Evolutionary conservation across 1,140 invertebrate species (phyloP).

Genomic region (Grapholita molesta): DNA sequence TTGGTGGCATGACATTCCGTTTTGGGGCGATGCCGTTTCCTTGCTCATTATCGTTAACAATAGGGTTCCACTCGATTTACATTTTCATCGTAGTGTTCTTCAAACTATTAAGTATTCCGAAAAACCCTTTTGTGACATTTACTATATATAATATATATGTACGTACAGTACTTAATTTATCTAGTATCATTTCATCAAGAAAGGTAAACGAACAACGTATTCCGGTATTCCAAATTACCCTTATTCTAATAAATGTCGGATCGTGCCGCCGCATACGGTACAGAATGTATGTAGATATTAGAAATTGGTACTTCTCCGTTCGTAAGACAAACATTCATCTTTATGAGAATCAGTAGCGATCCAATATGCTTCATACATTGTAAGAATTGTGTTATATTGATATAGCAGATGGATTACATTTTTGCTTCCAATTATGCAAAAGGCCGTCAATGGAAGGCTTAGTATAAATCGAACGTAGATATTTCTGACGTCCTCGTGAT

Average conservation of each 20-base stretch:
- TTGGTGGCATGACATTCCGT: conserved; percentile 36
- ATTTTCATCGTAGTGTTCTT: conserved; percentile 36
- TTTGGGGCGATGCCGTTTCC: conserved; percentile 37
- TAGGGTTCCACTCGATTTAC: conserved; percentile 46
- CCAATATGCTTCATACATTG: conserved; percentile 22
- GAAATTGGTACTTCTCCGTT: conserved; percentile 12
- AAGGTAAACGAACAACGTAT: conserved; percentile 17
- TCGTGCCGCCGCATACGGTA: conserved; percentile 21
- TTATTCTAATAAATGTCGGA: conserved; percentile 12
- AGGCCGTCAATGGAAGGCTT: conserved; percentile 11
- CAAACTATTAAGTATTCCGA: conserved; percentile 22
- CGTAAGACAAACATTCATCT: conserved; percentile 28
- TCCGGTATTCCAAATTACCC: background rate
- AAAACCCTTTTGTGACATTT: background rate
- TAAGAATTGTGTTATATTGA: conserved; percentile 23
- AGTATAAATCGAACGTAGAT: conserved; percentile 19
- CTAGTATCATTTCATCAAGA: conserved; percentile 18
- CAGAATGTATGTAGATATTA: conserved; percentile 16
- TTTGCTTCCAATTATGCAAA: conserved; percentile 28
- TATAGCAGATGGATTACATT: conserved; percentile 24
- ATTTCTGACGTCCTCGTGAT: conserved; percentile 26
- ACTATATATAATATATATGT: conserved; percentile 7
- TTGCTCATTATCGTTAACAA: conserved; percentile 47
- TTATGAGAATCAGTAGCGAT: conserved; percentile 28
- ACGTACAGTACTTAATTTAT: conserved; percentile 20